Conservation (phyloP, 2,888 invertebrate genomes). For the Leucoptera coffeella region DNA sequence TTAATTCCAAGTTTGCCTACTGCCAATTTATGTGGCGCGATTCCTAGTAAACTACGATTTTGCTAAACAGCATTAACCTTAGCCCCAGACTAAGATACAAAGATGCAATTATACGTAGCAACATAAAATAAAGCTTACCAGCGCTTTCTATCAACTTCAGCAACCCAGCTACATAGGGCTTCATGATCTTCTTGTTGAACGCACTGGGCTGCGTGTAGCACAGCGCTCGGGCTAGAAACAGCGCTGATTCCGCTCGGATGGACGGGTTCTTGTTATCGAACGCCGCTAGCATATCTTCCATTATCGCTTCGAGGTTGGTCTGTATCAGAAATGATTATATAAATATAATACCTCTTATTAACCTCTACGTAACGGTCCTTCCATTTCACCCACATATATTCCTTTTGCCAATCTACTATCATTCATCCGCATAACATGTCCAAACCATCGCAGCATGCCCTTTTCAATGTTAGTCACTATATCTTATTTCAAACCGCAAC, state of each 20-base stretch:
- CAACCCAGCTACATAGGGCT: conserved; percentile 70
- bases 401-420: too few species aligned
- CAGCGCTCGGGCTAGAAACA: conserved; percentile 80
- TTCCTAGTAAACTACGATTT: too few species aligned
- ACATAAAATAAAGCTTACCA: conserved; percentile 29
- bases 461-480: too few species aligned
- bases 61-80: neutral
- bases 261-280: conserved; percentile 88
- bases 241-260: conserved; percentile 80
- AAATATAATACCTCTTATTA: too few species aligned
- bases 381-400: too few species aligned
- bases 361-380: too few species aligned
- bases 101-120: too few species aligned
- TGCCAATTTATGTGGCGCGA: too few species aligned
- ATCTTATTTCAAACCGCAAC: too few species aligned
- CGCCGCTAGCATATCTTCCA: conserved; percentile 80
- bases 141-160: conserved; percentile 74
- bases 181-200: conserved; percentile 85
- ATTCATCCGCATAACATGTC: too few species aligned
- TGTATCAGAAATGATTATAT: conserved; percentile 26
- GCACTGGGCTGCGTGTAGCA: conserved; percentile 73
- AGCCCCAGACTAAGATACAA: neutral
- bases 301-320: conserved; percentile 75
- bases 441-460: too few species aligned
- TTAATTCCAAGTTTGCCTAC: neutral